Conservation (phyloP, 1,140 invertebrate genomes). For the Procambarus virginalis region DNA sequence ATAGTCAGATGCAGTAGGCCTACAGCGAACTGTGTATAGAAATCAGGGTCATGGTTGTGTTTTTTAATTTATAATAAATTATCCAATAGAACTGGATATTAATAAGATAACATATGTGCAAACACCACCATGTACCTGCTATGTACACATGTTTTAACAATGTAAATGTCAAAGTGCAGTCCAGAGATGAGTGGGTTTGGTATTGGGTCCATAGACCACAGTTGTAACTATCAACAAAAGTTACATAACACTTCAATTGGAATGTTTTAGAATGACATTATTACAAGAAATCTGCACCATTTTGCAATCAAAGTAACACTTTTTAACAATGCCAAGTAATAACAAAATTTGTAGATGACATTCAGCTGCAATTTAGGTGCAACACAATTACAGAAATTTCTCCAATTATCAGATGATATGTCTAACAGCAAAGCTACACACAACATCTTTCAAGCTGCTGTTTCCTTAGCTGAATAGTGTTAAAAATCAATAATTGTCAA, state of each 20-base stretch:
- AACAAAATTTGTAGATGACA: slow-evolving; percentile 57
- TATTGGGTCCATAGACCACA: slow-evolving; percentile 44
- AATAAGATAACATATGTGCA: slow-evolving; percentile 51
- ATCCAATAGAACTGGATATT: slow-evolving; percentile 67
- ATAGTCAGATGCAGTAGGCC: slow-evolving; percentile 42
- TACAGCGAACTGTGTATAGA: slow-evolving; percentile 42
- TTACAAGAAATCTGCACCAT: slow-evolving; percentile 65
- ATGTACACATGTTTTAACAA: slow-evolving; percentile 47
- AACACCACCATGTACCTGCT: slow-evolving; percentile 65
- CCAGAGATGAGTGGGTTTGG: slow-evolving; percentile 60
- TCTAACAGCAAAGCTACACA: slow-evolving; percentile 63
- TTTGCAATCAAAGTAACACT: slow-evolving; percentile 49
- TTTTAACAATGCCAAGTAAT: slow-evolving; percentile 48
- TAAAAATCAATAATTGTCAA: slow-evolving; percentile 39
- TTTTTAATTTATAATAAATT: slow-evolving; percentile 58
- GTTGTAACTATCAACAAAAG: slow-evolving; percentile 54
- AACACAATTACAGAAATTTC: slow-evolving; percentile 24
- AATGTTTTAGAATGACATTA: slow-evolving; percentile 62
- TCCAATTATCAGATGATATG: slow-evolving; percentile 23
- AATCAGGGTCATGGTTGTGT: slow-evolving; percentile 62
- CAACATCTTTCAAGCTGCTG: slow-evolving; percentile 63
- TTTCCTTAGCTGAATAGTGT: slow-evolving; percentile 63
- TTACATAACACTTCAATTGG: slow-evolving; percentile 67
- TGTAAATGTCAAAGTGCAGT: slow-evolving; percentile 50
- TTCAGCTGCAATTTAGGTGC: slow-evolving; percentile 59